Conservation (phyloP, 2,797 vertebrate species). For the Spinibarbus caldwelli region DNA sequence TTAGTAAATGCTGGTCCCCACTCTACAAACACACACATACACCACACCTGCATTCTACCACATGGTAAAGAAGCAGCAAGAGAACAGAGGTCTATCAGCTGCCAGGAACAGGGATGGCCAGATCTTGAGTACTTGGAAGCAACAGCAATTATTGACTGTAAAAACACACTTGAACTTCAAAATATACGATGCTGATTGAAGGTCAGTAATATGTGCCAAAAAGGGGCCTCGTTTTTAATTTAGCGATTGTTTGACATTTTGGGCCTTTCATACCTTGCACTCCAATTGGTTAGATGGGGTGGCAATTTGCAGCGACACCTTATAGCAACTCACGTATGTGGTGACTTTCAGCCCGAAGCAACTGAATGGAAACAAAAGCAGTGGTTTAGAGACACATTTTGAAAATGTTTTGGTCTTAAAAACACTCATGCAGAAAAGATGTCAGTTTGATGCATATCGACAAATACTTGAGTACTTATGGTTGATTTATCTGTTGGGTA, state of each 20-base stretch:
- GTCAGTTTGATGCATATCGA: background rate
- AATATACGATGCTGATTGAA: background rate
- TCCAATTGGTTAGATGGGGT: background rate
- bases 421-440: background rate
- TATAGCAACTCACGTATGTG: background rate
- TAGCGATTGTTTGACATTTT: background rate
- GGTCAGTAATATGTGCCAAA: background rate
- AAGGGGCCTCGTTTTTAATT: background rate
- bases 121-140: slow-evolving; percentile 1
- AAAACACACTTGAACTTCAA: background rate
- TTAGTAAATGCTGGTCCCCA: slow-evolving; percentile 69
- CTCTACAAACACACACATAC: slow-evolving; percentile 41
- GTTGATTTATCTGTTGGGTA: background rate
- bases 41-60: slow-evolving; percentile 37
- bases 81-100: slow-evolving; percentile 52
- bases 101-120: slow-evolving; percentile 49
- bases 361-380: background rate
- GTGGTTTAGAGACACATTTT: slow-evolving; percentile 1
- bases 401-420: background rate
- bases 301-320: background rate
- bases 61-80: slow-evolving; percentile 42
- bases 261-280: background rate
- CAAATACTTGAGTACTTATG: background rate
- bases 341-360: background rate
- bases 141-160: background rate